A percentile compares a stretch with the other conserved stretches of the same genome.
Conservation (phyloP, 2,797 vertebrate genomes). For the Astyanax mexicanus region DNA sequence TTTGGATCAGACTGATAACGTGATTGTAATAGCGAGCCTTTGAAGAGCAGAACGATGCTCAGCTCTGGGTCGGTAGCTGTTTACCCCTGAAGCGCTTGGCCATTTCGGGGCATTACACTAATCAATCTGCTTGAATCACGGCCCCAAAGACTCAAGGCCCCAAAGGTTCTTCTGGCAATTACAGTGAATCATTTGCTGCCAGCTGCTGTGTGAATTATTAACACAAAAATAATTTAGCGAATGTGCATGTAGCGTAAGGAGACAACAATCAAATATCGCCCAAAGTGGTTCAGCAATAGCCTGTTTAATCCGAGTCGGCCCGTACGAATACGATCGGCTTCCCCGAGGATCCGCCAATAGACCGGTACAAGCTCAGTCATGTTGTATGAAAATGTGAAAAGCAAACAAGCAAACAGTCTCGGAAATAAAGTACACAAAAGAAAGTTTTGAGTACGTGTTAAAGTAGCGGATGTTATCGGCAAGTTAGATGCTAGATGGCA, state of each 20-base stretch:
- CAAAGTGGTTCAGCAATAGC: slow-evolving; percentile 30
- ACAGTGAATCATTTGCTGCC: slow-evolving; percentile 56
- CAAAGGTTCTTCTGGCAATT: slow-evolving; percentile 58
- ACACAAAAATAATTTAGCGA: slow-evolving; percentile 47
- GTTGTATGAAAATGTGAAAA: slow-evolving; percentile 28
- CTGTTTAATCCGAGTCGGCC: slow-evolving; percentile 8
- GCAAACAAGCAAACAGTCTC: neutral
- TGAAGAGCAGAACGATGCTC: slow-evolving; percentile 49
- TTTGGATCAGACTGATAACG: slow-evolving; percentile 5
- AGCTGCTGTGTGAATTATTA: slow-evolving; percentile 64
- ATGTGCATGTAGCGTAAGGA: slow-evolving; percentile 34
- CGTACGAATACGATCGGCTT: neutral
- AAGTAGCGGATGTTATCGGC: neutral
- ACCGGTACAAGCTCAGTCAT: slow-evolving; percentile 33
- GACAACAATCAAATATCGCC: slow-evolving; percentile 44
- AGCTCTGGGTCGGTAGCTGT: slow-evolving; percentile 62
- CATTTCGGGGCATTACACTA: slow-evolving; percentile 46
- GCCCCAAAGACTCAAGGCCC: slow-evolving; percentile 32
- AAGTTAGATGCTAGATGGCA: slow-evolving; percentile 45
- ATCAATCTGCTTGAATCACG: slow-evolving; percentile 59
- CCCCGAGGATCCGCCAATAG: slow-evolving; percentile 57
- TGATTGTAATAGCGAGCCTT: slow-evolving; percentile 13
- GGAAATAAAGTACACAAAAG: slow-evolving; percentile 1
- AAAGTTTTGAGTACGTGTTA: slow-evolving; percentile 1
- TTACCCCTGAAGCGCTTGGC: slow-evolving; percentile 55